Conservation (phyloP, 30 jellyfish, hydroid and myxozoan species). For the Aurelia aurita complex sp. Pacific region DNA sequence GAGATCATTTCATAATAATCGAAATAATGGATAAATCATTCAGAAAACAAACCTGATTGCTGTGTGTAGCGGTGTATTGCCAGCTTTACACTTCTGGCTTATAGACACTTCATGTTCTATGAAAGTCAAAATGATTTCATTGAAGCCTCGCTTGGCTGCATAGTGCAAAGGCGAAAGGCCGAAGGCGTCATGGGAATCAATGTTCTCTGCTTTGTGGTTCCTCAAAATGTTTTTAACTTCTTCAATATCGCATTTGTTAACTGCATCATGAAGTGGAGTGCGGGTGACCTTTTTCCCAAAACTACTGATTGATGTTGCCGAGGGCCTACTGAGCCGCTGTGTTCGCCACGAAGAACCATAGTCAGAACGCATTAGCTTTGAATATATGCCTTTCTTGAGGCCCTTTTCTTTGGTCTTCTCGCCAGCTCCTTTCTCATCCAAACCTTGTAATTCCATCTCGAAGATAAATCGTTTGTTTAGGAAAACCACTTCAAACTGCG, state of each 20-base stretch:
- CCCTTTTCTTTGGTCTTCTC: too few relatives aligned
- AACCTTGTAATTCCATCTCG: too few relatives aligned
- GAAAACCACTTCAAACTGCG: too few relatives aligned
- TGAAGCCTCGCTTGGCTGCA: constrained; percentile 25
- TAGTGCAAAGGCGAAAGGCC: constrained; percentile 54
- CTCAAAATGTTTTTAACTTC: constrained; percentile 14
- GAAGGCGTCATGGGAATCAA: constrained; percentile 13
- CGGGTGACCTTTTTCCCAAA: constrained; percentile 9
- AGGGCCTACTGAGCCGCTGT: neutral
- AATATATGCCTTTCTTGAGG: too few relatives aligned
- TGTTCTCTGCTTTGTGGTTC: constrained; percentile 5
- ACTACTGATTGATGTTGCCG: constrained; percentile 21
- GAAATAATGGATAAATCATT: neutral
- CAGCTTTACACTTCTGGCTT: constrained; percentile 4
- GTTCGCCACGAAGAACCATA: neutral
- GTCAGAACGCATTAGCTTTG: neutral
- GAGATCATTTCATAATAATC: too few relatives aligned
- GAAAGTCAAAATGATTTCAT: constrained; percentile 4
- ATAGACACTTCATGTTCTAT: constrained; percentile 33
- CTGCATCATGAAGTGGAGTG: constrained; percentile 54
- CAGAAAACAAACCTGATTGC: constrained; percentile 33
- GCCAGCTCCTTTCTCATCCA: too few relatives aligned
- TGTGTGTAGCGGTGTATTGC: constrained; percentile 29
- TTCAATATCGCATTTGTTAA: constrained; percentile 7
- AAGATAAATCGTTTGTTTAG: too few relatives aligned